These are phyloP conservation scores for Brenthis hecate DNA, from an alignment of 2,888 invertebrate genomes.

Conservation along the genomic window DNA sequence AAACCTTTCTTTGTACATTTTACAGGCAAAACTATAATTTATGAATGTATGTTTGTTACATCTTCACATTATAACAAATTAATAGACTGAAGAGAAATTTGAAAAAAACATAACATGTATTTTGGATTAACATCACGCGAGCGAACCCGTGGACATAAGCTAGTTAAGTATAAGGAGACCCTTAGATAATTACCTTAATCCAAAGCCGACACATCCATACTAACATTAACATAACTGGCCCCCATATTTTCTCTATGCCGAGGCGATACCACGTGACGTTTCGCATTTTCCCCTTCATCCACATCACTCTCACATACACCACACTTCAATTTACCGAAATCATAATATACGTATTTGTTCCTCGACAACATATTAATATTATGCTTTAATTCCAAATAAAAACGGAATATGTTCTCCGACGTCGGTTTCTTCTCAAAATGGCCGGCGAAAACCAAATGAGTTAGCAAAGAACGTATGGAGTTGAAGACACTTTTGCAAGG, in stretches of 20 bases:
- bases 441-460: constrained; percentile 68
- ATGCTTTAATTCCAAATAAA: constrained; percentile 74
- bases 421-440: constrained; percentile 63
- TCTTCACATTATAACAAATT: too few species aligned
- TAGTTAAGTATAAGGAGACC: background rate
- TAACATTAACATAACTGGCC: constrained; percentile 68
- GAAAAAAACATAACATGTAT: background rate
- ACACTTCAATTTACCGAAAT: constrained; percentile 68
- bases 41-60: too few species aligned
- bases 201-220: constrained; percentile 59
- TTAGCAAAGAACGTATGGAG: constrained; percentile 65
- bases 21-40: too few species aligned
- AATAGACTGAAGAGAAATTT: too few species aligned
- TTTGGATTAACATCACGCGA: too few species aligned
- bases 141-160: too few species aligned
- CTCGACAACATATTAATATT: constrained; percentile 70
- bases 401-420: constrained; percentile 69
- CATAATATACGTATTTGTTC: constrained; percentile 71
- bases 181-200: constrained; percentile 60
- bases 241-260: constrained; percentile 75
- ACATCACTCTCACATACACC: constrained; percentile 70
- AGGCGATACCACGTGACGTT: constrained; percentile 68
- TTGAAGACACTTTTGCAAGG: constrained; percentile 64
- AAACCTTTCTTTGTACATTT: too few species aligned
- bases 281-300: constrained; percentile 69